Evolutionary conservation across 2,888 invertebrate species (phyloP).

Genomic region (Diabrotica balteata): DNA sequence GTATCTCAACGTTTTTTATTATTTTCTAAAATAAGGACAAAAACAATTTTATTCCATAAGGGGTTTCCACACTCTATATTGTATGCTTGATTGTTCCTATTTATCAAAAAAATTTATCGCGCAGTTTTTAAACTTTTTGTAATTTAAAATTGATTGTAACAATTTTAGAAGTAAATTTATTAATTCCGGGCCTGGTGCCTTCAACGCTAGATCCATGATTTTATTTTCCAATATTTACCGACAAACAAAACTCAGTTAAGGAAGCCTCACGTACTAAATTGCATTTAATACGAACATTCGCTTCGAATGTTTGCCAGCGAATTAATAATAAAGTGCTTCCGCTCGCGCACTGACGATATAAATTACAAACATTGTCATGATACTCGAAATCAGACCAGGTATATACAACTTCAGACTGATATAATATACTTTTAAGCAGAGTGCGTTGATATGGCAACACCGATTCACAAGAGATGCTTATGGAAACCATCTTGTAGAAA

Average conservation of each 20-base stretch:
- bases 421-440: constrained; percentile 14
- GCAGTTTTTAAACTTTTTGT: too few species aligned
- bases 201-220: constrained; percentile 16
- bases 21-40: too few species aligned
- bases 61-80: too few species aligned
- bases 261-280: constrained; percentile 36
- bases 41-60: too few species aligned
- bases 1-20: too few species aligned
- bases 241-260: constrained; percentile 34
- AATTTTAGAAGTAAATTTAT: too few species aligned
- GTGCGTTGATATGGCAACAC: constrained; percentile 21
- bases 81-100: too few species aligned
- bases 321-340: constrained; percentile 43
- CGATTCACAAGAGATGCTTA: background rate
- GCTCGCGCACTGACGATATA: constrained; percentile 39
- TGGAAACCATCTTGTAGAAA: too few species aligned
- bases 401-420: constrained; percentile 18
- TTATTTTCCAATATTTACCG: constrained; percentile 32
- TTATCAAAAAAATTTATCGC: too few species aligned
- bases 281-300: constrained; percentile 32
- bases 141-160: too few species aligned
- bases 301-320: constrained; percentile 38
- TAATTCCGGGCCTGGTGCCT: background rate
- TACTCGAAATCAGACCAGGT: constrained; percentile 33
- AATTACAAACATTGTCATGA: constrained; percentile 42